phyloP scores from a whole-genome alignment of 2,888 invertebrate genomes.

The Diaprepes abbreviatus region DNA sequence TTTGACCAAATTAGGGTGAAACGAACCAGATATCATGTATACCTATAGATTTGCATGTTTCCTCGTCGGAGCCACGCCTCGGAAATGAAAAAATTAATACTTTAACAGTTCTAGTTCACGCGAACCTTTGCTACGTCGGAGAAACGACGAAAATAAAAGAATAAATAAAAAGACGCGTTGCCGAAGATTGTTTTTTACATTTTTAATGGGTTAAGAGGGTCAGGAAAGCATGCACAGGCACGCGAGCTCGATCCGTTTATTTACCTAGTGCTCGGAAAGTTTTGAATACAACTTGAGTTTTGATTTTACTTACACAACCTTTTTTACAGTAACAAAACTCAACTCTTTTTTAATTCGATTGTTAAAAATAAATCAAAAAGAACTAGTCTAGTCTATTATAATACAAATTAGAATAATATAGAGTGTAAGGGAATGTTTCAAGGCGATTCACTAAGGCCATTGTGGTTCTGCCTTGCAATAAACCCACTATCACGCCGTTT shows the following conservation, averaged over 20 bases:
- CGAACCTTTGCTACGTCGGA: conserved; percentile 16
- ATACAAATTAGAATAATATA: no score
- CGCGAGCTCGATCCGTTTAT: background rate
- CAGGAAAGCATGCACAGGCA: background rate
- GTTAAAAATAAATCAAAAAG: no score
- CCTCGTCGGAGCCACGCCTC: conserved; percentile 13
- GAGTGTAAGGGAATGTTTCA: no score
- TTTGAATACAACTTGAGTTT: no score
- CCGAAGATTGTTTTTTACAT: conserved; percentile 37
- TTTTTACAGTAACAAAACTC: no score
- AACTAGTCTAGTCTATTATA: no score
- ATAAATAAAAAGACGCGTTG: conserved; percentile 34
- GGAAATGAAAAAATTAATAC: conserved; percentile 48
- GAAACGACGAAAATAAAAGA: background rate
- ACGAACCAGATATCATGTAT: conserved; percentile 8
- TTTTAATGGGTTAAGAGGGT: conserved; percentile 29
- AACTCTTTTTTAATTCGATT: no score
- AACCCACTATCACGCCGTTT: no score
- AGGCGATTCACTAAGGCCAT: no score
- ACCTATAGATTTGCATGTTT: conserved; percentile 37
- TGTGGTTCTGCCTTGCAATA: no score
- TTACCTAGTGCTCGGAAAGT: background rate
- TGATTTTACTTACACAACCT: no score
- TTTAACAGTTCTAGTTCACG: conserved; percentile 43
- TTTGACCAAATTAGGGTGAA: conserved; percentile 5